phyloP scores from a whole-genome alignment of 2,888 invertebrate genomes.

The Rhagonycha fulva region DNA sequence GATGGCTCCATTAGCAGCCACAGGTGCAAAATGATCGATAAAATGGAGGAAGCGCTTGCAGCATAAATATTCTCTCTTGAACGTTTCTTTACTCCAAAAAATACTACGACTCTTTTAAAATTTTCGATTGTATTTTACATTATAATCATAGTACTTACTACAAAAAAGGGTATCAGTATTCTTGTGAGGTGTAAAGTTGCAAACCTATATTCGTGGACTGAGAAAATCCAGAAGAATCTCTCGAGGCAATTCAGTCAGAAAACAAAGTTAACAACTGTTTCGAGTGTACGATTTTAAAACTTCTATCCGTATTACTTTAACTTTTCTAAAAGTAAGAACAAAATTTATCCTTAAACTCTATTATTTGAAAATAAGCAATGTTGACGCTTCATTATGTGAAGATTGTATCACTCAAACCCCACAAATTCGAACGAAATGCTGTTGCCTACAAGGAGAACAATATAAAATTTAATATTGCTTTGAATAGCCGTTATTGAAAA shows the following conservation, averaged over 20 bases:
- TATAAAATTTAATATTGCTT: background rate
- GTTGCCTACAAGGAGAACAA: background rate
- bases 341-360: background rate
- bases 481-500: background rate
- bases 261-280: background rate
- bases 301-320: background rate
- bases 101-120: background rate
- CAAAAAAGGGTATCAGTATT: background rate
- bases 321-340: background rate
- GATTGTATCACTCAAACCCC: background rate
- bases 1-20: conserved; percentile 32
- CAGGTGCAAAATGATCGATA: conserved; percentile 32
- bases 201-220: background rate
- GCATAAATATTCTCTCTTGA: background rate
- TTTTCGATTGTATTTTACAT: background rate
- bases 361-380: background rate
- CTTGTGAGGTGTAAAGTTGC: background rate
- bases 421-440: background rate
- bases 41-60: conserved; percentile 14
- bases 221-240: background rate
- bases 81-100: background rate
- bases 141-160: background rate
- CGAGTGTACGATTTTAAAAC: background rate
- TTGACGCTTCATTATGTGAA: background rate
- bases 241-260: background rate